Evolutionary conservation across 2,888 invertebrate genomes (phyloP), one percentile per base, ranked within the genome.

Genomic region (Vesta saturnalis): DNA sequence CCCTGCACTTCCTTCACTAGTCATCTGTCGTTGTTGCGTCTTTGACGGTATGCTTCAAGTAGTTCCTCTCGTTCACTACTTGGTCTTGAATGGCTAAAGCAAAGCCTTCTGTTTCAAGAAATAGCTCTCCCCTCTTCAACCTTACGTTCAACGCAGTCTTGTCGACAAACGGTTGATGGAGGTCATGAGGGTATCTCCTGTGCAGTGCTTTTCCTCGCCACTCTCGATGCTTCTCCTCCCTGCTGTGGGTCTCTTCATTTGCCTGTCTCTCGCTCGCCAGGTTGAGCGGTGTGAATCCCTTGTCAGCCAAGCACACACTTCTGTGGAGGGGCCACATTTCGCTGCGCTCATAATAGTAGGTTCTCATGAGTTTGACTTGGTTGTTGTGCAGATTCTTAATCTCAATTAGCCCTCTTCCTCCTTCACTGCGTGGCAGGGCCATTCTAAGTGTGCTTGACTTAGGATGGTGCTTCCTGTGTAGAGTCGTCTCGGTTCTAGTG

Each of bases 31-130:
- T n/a, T n/a, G n/a, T n/a, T n/a, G 30, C 6, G 10, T 6, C 10
- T 30, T 30, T 30, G 10, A 30, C 30, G 10, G 19, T 55, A 22
- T 55, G 15, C 10, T 55, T 55, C 19, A 1, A 1, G 22, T 55
- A 55, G 22, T 55, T 55, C 19, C 15, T 19, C 10, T 3, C 19
- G 22, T 19, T 21, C 8, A 22, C 19, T 1, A 68, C 66, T 46
- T 68, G 67, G 47, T 68, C 68, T 22, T 68, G 65, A 1, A 68
- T 68, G 3, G 68, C 68, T 14, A 60, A 10, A 1, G 60, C 12
- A 46, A 68, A 68, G 18, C 69, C 69, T 46, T 69, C 71, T 12
- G 61, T 71, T 61, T 71, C 71, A 8, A 49, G 61, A 18, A 64
- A 71, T 39, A 70, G 19, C 21, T 57, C 21, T 23, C 69, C 69